Percentiles rank a stretch among this genome's conserved stretches.
Evolutionary conservation across 1,140 invertebrate species (phyloP).

Genomic region (Pemphigus obesinymphae): DNA sequence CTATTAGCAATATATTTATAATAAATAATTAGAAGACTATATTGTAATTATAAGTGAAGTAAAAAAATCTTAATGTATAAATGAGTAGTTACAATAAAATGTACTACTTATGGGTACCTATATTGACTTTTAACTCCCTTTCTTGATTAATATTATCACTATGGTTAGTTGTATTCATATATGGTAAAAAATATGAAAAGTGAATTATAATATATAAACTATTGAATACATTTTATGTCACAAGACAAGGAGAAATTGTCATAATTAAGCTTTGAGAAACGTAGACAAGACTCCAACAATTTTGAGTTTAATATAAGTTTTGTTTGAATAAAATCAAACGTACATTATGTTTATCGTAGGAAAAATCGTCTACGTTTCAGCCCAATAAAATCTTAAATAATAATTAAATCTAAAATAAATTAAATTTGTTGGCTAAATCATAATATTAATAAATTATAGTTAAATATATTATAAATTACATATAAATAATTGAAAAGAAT

Average conservation of each 20-base stretch:
- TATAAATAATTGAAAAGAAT: neutral
- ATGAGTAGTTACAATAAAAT: neutral
- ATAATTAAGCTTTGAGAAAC: conserved; percentile 29
- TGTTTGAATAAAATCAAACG: conserved; percentile 10
- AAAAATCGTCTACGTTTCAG: conserved; percentile 39
- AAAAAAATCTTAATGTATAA: neutral
- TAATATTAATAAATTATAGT: neutral
- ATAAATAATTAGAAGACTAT: conserved; percentile 5
- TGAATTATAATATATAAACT: neutral
- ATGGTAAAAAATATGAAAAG: neutral
- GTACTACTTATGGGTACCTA: neutral
- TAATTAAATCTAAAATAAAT: conserved; percentile 26
- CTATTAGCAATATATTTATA: neutral
- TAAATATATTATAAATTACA: neutral
- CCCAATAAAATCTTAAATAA: conserved; percentile 10
- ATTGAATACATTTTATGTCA: neutral
- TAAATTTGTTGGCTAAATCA: neutral
- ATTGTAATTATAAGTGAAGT: neutral
- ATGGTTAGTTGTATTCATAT: neutral
- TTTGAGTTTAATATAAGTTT: neutral
- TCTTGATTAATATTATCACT: conserved; percentile 18
- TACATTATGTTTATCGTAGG: conserved; percentile 6
- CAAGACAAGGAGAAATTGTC: conserved; percentile 7
- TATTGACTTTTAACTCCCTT: neutral
- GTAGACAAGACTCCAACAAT: conserved; percentile 39